These are phyloP conservation scores for Geodia barretti DNA, from an alignment of 37 sponge, comb jelly and placozoan species.

Conservation along the genomic window DNA sequence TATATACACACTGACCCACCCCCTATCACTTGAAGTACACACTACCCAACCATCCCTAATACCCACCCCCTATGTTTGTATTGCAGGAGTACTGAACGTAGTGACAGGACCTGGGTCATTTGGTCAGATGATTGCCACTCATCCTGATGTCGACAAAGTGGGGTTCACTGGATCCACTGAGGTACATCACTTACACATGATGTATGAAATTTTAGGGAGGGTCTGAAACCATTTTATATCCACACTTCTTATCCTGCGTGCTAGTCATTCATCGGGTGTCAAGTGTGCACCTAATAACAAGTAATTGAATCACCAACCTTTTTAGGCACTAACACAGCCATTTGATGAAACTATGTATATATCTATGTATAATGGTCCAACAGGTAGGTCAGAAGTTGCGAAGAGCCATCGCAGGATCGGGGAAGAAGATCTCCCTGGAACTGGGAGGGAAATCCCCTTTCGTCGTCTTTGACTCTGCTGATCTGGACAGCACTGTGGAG, in stretches of 20 bases:
- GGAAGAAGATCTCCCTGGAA: slow-evolving; percentile 88
- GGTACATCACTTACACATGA: no score
- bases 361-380: slow-evolving; percentile 4
- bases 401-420: slow-evolving; percentile 86
- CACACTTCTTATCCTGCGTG: no score
- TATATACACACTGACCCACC: no score
- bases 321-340: no score
- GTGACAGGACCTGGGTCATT: slow-evolving; percentile 91
- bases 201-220: no score
- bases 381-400: slow-evolving; percentile 91
- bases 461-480: slow-evolving; percentile 91
- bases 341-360: no score
- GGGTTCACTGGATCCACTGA: slow-evolving; percentile 93
- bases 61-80: not conserved
- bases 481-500: slow-evolving; percentile 90
- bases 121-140: slow-evolving; percentile 81
- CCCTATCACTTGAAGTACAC: no score
- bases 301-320: no score
- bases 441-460: slow-evolving; percentile 95
- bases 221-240: no score
- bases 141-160: slow-evolving; percentile 90
- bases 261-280: no score
- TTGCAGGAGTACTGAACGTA: slow-evolving; percentile 83
- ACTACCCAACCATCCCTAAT: not conserved
- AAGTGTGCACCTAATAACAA: no score